These are phyloP conservation scores for Gymnobelideus leadbeateri DNA, from an alignment of 2,113 vertebrate species.

Conservation along the genomic window DNA sequence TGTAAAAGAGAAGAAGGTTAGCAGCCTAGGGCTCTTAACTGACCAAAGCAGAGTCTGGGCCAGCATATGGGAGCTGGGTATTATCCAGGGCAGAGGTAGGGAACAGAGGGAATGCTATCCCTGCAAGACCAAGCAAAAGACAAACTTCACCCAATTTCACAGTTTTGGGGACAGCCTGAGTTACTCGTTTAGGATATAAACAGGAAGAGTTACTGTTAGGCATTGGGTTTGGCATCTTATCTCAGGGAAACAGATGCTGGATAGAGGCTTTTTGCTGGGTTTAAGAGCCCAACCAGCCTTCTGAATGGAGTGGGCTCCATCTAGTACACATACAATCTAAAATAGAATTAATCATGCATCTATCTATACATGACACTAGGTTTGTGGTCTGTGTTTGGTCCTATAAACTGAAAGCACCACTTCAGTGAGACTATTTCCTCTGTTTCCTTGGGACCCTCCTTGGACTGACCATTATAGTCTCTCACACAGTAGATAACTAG, in stretches of 20 bases:
- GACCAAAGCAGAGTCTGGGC: background rate
- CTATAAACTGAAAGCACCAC: no score
- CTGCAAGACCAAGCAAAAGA: background rate
- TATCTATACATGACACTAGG: background rate
- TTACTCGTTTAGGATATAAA: background rate
- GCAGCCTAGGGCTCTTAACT: background rate
- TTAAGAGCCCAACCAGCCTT: background rate
- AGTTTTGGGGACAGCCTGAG: background rate
- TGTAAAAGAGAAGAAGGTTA: background rate
- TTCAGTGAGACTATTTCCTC: no score
- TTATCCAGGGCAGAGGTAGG: background rate
- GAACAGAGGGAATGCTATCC: background rate
- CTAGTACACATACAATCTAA: background rate
- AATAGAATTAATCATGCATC: background rate
- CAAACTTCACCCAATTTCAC: background rate
- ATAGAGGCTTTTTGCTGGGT: background rate
- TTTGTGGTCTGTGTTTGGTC: background rate
- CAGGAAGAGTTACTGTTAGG: background rate
- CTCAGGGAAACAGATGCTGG: background rate
- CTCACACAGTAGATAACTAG: background rate
- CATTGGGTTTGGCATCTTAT: background rate
- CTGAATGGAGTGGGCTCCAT: background rate
- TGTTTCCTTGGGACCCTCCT: background rate
- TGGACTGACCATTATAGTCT: background rate
- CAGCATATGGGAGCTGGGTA: background rate